A percentile compares a stretch with the other conserved stretches of the same genome.
Evolutionary conservation across 1,140 invertebrate species (phyloP).

Genomic region (Dreissena rostriformis): DNA sequence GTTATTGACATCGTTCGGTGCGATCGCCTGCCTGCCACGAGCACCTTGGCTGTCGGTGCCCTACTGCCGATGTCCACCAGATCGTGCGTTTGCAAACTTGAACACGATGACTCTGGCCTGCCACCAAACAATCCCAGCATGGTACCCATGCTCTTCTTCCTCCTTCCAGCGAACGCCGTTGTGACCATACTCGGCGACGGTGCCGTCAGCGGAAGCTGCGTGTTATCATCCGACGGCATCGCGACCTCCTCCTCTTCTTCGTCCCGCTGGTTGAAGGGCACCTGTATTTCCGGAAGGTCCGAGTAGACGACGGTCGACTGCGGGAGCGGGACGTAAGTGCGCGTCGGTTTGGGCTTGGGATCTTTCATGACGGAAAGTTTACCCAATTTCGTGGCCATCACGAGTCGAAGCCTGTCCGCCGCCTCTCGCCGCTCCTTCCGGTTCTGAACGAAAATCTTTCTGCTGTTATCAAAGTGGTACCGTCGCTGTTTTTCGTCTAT

Average conservation of each 20-base stretch:
- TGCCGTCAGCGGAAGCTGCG: conserved; percentile 14
- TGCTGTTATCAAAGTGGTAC: conserved; percentile 44
- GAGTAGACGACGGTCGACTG: conserved; percentile 32
- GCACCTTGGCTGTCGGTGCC: not conserved
- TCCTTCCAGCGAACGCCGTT: not conserved
- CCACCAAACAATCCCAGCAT: not conserved
- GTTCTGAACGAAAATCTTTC: conserved; percentile 47
- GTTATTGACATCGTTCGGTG: not conserved
- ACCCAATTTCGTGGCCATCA: not conserved
- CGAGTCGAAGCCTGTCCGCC: conserved; percentile 17
- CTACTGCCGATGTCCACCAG: too few relatives aligned
- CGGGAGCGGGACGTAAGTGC: conserved; percentile 28
- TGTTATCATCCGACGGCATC: not conserved
- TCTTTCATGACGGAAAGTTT: not conserved
- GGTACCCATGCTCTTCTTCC: not conserved
- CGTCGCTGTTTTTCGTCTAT: conserved; percentile 40
- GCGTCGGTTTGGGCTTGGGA: not conserved
- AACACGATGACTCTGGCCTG: too few relatives aligned
- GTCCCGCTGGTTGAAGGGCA: not conserved
- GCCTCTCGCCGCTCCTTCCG: conserved; percentile 34
- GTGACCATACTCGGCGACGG: conserved; percentile 44
- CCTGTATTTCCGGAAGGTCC: conserved; percentile 15
- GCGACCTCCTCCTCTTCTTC: not conserved
- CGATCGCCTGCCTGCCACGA: not conserved
- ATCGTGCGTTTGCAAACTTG: not conserved